Conservation (phyloP, 1,140 invertebrate genomes). For the Papilio xuthus region DNA sequence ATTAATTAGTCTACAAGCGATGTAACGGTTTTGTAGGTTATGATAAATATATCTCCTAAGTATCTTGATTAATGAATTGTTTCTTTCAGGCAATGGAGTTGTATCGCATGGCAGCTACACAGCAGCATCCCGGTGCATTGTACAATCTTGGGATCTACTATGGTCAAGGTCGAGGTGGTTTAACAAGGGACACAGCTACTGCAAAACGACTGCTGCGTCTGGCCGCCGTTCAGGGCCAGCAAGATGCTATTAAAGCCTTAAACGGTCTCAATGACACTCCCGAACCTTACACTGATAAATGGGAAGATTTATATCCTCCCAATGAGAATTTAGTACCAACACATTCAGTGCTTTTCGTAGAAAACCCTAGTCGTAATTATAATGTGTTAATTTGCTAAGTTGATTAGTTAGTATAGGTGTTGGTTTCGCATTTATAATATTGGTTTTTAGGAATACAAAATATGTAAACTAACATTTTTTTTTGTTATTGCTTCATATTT, state of each 20-base stretch:
- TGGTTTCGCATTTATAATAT: conserved; percentile 38
- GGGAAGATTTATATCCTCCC: conserved; percentile 46
- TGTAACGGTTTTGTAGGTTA: no score
- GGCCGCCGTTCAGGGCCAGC: conserved; percentile 83
- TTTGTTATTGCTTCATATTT: conserved; percentile 2
- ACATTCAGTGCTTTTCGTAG: conserved; percentile 64
- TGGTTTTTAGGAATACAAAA: background rate
- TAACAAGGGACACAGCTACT: conserved; percentile 70
- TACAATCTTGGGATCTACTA: conserved; percentile 86
- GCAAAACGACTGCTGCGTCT: conserved; percentile 80
- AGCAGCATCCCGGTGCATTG: conserved; percentile 83
- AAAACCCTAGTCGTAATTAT: conserved; percentile 59
- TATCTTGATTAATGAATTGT: conserved; percentile 25
- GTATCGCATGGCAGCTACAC: conserved; percentile 82
- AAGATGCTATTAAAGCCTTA: conserved; percentile 81
- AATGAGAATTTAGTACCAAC: conserved; percentile 57
- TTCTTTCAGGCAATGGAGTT: conserved; percentile 82
- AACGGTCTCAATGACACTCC: conserved; percentile 52
- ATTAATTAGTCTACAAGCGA: no score
- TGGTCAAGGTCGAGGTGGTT: conserved; percentile 83
- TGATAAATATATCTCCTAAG: no score
- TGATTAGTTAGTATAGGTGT: conserved; percentile 38
- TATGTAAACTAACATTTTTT: background rate
- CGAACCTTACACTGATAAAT: conserved; percentile 46
- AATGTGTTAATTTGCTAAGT: conserved; percentile 49